Evolutionary conservation across 2,113 vertebrate species (phyloP), one percentile per base, ranked within the genome.

Genomic region (Dicentrarchus labrax): DNA sequence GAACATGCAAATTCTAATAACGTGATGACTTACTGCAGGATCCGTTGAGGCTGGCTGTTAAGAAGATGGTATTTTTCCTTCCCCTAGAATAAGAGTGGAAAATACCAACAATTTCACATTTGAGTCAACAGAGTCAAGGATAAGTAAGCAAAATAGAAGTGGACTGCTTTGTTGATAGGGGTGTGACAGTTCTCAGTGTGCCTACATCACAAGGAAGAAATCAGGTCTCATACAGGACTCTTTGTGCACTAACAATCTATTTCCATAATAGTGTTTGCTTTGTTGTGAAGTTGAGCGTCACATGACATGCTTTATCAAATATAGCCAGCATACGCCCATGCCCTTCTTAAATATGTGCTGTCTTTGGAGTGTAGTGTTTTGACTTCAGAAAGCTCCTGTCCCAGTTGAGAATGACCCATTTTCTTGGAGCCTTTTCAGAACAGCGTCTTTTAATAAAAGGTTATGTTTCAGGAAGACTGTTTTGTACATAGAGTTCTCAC

Each of bases 11-110:
- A 50, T 9, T n/a, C 45, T 70, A 4, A 16, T 36, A 8, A 83
- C 1, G 8, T 4, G 22, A 41, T 87, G 88, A 97, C 97, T 98
- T 94, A 98, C 97, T 95, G 91, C 97, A 98, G 78, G 97, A 97
- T 83, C 95, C 96, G 41, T 97, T 97, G 65, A 87, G 72, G 82
- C 88, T 96, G 69, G 96, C 87, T 66, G 96, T 96, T 85, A 97
- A 97, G 92, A 97, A 97, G 82, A 97, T 95, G 54, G 85, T 93
- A 79, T 93, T 92, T 80, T 93, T 88, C 10, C 91, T 88, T 80
- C 95, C 97, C 97, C 97, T 97, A 80, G 4, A 92, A 91, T 64
- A 6, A 94, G 45, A 88, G 50, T 76, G 12, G 4, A 84, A 54
- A 76, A 38, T 5, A 65, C 2, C 9, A 22, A 53, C 4, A 66